phyloP scores from a whole-genome alignment of 1,140 invertebrate genomes.

The Pseudobourletiella spinata region DNA sequence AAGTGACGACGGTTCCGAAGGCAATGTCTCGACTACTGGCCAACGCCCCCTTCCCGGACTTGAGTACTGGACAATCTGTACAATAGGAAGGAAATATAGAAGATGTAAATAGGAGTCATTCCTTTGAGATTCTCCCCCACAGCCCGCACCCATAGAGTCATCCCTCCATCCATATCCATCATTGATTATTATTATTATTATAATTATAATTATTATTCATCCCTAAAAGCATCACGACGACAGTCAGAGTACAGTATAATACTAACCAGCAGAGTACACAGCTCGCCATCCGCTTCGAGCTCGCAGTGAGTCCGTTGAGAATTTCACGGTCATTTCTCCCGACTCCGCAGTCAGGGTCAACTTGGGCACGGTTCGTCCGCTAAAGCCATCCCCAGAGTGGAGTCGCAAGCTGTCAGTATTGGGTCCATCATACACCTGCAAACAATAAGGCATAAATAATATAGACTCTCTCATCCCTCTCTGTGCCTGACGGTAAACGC shows the following conservation, averaged over 20 bases:
- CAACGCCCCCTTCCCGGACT: slow-evolving; percentile 73
- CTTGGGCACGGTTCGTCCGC: slow-evolving; percentile 63
- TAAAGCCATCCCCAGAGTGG: slow-evolving; percentile 82
- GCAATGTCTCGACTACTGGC: slow-evolving; percentile 83
- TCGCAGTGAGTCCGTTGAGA: slow-evolving; percentile 77
- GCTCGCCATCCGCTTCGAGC: slow-evolving; percentile 77
- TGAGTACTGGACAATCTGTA: slow-evolving; percentile 75
- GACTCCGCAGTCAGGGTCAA: slow-evolving; percentile 85
- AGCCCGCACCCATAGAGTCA: too few relatives aligned
- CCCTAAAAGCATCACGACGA: too few relatives aligned
- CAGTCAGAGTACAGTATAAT: too few relatives aligned
- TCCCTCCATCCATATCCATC: too few relatives aligned
- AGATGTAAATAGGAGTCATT: too few relatives aligned
- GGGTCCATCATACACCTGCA: slow-evolving; percentile 72
- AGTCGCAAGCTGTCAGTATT: slow-evolving; percentile 73
- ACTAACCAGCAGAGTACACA: slow-evolving; percentile 75
- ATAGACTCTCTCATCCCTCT: too few relatives aligned
- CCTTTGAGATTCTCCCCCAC: too few relatives aligned
- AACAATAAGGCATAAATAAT: too few relatives aligned
- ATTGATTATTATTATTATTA: too few relatives aligned
- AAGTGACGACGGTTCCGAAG: slow-evolving; percentile 80
- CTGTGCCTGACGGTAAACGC: too few relatives aligned
- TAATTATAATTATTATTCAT: too few relatives aligned
- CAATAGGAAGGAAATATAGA: too few relatives aligned
- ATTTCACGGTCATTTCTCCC: slow-evolving; percentile 81